phyloP scores from a whole-genome alignment of 1,140 invertebrate genomes.

The Andricus grossulariae region DNA sequence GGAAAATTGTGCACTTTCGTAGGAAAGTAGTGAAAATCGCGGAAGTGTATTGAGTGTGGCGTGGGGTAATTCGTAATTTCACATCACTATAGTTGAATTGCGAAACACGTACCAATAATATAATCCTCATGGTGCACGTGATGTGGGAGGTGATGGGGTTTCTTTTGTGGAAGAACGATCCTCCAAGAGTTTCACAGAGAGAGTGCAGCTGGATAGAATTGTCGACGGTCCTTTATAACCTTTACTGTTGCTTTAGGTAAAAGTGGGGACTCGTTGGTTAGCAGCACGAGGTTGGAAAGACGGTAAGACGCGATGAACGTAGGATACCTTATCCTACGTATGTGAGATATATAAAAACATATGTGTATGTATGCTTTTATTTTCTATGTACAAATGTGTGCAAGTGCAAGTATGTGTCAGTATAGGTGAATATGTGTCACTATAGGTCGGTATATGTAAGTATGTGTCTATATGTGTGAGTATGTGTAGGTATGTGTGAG shows the following conservation, averaged over 20 bases:
- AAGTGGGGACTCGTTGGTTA: constrained; percentile 60
- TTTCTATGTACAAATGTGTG: too few relatives aligned
- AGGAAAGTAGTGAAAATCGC: neutral
- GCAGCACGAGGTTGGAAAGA: constrained; percentile 29
- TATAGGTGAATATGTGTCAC: neutral
- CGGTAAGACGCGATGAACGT: too few relatives aligned
- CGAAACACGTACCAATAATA: constrained; percentile 67
- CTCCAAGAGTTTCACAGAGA: constrained; percentile 73
- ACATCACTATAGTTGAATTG: constrained; percentile 34
- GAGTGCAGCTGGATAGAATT: constrained; percentile 73
- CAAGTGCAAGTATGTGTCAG: neutral
- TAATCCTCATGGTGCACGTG: constrained; percentile 71
- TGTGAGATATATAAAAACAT: neutral
- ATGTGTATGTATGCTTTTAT: neutral
- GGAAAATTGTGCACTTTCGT: neutral
- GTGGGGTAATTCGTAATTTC: constrained; percentile 22
- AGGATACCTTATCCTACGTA: neutral
- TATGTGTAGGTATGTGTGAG: neutral
- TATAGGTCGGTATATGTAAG: neutral
- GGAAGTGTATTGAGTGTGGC: constrained; percentile 4
- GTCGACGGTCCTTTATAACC: constrained; percentile 74
- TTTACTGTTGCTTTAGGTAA: constrained; percentile 64
- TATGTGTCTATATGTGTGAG: too few relatives aligned
- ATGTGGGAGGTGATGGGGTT: constrained; percentile 48
- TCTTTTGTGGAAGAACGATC: constrained; percentile 59